Conservation (phyloP, 2,888 invertebrate genomes). For the Drosophila buzzatii region DNA sequence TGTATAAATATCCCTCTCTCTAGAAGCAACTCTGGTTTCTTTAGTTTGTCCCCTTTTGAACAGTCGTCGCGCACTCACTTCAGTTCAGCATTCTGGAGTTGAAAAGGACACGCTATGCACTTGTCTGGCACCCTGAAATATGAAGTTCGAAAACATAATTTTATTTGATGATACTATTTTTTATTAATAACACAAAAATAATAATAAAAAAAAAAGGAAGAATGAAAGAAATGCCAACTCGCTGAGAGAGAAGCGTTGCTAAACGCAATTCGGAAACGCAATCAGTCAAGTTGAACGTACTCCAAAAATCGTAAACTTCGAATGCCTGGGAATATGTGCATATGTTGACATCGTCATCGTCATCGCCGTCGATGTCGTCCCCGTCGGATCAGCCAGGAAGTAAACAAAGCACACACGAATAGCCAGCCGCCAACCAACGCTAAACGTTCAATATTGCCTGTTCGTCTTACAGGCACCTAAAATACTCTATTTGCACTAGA, state of each 20-base stretch:
- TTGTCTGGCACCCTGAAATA: slow-evolving; percentile 73
- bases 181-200: slow-evolving; percentile 53
- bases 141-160: slow-evolving; percentile 81
- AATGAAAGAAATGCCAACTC: background rate
- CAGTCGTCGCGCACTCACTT: slow-evolving; percentile 48
- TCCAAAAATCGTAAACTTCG: slow-evolving; percentile 62
- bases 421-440: slow-evolving; percentile 11
- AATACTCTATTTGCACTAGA: slow-evolving; percentile 13
- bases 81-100: slow-evolving; percentile 33
- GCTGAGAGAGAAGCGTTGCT: slow-evolving; percentile 53
- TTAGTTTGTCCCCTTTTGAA: background rate
- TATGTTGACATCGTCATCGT: slow-evolving; percentile 48
- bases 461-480: background rate
- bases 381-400: slow-evolving; percentile 73
- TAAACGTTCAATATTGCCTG: background rate
- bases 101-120: slow-evolving; percentile 71
- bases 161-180: slow-evolving; percentile 64
- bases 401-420: slow-evolving; percentile 65
- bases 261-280: slow-evolving; percentile 72
- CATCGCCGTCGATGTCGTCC: slow-evolving; percentile 20
- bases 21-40: slow-evolving; percentile 36
- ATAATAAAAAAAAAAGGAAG: background rate
- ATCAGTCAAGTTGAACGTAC: slow-evolving; percentile 79
- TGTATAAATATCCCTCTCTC: slow-evolving; percentile 3
- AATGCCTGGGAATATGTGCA: slow-evolving; percentile 71